Base-by-base conservation (phyloP, 1,140 invertebrate species). In the Sycophaga agraensis region DNA sequence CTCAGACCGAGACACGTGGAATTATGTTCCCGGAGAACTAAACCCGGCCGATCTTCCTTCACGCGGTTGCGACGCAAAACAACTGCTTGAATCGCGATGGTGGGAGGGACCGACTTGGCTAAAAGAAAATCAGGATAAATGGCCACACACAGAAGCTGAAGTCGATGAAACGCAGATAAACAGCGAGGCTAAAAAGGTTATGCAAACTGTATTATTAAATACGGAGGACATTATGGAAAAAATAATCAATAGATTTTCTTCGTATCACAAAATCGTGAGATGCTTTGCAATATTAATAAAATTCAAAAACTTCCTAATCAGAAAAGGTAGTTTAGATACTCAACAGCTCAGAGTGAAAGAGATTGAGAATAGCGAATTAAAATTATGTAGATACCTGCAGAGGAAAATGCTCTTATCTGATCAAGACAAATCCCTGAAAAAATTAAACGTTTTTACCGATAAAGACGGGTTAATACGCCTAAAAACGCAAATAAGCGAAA, bases 31-130 rank as follows among this genome's bases (percentile, higher is more conserved):
- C 0, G 65, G 68, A 11, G 3, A 28, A 39, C 6, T 39, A 37
- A 34, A 21, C 2, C 21, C n/a, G 35, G 46, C n/a, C 4, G 40
- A 7, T 66, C 40, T 69, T n/a, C 63, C 68, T 14, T 78, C 73
- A 4, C 14, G 76, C 40, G 75, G 74, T 5, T 74, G 69, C 59
- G 55, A 39, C 1, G 62, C 67, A 0, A 59, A 62, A 45, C 54
- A 62, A n/a, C 54, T 75, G 16, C 14, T 39, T 9, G 5, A 39
- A 3, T 39, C 35, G 5, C 12, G 35, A 14, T 39, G 35, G 35
- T 74, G 68, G 67, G 56, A 71, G 62, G 74, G 73, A 8, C 75
- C 73, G 0, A 5, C 22, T 1, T 77, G 75, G 75, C 45, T 77
- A 11, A 34, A 59, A 11, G n/a, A 55, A 24, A 8, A 34, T 14